Percentiles rank a stretch among this genome's conserved stretches.
phyloP scores from a whole-genome alignment of 2,888 invertebrate genomes.

The Drosophila subquinaria region DNA sequence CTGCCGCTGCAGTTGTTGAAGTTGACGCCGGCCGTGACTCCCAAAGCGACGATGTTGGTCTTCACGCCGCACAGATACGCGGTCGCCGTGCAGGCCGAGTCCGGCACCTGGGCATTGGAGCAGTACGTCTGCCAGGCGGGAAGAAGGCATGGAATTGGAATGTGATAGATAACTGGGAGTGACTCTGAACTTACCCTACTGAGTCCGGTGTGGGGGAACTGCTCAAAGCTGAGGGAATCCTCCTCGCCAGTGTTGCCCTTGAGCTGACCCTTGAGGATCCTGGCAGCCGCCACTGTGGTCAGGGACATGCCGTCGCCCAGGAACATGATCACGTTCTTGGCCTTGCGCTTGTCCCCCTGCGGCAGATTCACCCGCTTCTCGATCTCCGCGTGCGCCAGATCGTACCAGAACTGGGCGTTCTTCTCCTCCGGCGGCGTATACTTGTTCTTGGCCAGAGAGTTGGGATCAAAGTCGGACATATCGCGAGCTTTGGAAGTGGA shows the following conservation, averaged over 20 bases:
- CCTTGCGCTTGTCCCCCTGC: constrained; percentile 59
- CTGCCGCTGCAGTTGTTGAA: constrained; percentile 89
- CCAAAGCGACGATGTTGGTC: constrained; percentile 87
- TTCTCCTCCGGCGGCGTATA: constrained; percentile 62
- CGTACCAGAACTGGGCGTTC: constrained; percentile 70
- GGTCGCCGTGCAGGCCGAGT: constrained; percentile 68
- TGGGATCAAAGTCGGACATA: constrained; percentile 45
- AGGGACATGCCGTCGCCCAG: constrained; percentile 90
- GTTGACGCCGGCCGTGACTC: constrained; percentile 89
- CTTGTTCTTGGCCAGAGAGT: constrained; percentile 60
- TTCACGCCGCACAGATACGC: constrained; percentile 66
- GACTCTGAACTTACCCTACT: constrained; percentile 86
- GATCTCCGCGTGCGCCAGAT: constrained; percentile 61
- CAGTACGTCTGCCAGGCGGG: constrained; percentile 54
- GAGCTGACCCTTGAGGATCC: constrained; percentile 89
- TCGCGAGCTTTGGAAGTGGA: background rate
- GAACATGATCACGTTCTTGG: constrained; percentile 81
- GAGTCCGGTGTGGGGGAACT: constrained; percentile 88
- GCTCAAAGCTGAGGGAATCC: constrained; percentile 87
- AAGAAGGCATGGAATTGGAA: background rate
- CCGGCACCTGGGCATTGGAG: constrained; percentile 65
- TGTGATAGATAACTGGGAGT: background rate
- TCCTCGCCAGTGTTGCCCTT: constrained; percentile 87
- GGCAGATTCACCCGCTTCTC: constrained; percentile 57
- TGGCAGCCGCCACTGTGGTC: constrained; percentile 89